Evolutionary conservation across 1,140 invertebrate species (phyloP).

Genomic region (Acromyrmex echinatior): DNA sequence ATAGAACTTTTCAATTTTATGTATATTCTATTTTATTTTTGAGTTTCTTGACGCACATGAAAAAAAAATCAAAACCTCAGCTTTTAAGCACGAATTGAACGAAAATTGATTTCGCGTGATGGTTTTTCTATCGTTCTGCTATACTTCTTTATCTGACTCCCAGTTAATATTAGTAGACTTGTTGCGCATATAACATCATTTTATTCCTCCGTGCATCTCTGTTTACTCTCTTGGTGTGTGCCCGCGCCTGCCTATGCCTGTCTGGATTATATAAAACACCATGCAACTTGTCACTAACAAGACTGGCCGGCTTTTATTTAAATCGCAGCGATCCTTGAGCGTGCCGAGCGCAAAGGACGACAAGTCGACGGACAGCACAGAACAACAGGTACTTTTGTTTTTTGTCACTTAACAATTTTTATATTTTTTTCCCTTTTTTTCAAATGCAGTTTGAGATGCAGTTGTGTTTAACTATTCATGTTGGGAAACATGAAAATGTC

Average conservation of each 20-base stretch:
- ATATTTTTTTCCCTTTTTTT: background rate
- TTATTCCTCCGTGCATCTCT: slow-evolving; percentile 65
- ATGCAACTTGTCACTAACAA: slow-evolving; percentile 79
- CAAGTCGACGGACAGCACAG: slow-evolving; percentile 83
- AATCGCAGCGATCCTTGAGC: slow-evolving; percentile 96
- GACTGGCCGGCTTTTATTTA: slow-evolving; percentile 93
- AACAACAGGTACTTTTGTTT: slow-evolving; percentile 78
- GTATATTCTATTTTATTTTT: background rate
- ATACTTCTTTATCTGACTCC: background rate
- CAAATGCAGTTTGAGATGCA: background rate
- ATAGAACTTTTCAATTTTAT: background rate
- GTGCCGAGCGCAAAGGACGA: slow-evolving; percentile 94
- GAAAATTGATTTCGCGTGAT: slow-evolving; percentile 11
- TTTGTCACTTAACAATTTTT: slow-evolving; percentile 8
- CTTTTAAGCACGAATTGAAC: slow-evolving; percentile 13
- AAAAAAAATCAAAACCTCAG: background rate
- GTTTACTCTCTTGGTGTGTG: slow-evolving; percentile 71
- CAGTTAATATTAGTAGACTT: slow-evolving; percentile 25
- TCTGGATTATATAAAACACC: slow-evolving; percentile 70
- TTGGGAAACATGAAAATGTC: background rate
- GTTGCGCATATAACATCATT: slow-evolving; percentile 41
- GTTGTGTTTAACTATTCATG: background rate
- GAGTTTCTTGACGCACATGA: background rate
- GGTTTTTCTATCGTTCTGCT: slow-evolving; percentile 1
- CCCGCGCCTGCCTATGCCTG: slow-evolving; percentile 76